Evolutionary conservation across 2,113 vertebrate genomes (phyloP), one percentile per base, ranked within the genome.

Genomic region (Megaptera novaeangliae): DNA sequence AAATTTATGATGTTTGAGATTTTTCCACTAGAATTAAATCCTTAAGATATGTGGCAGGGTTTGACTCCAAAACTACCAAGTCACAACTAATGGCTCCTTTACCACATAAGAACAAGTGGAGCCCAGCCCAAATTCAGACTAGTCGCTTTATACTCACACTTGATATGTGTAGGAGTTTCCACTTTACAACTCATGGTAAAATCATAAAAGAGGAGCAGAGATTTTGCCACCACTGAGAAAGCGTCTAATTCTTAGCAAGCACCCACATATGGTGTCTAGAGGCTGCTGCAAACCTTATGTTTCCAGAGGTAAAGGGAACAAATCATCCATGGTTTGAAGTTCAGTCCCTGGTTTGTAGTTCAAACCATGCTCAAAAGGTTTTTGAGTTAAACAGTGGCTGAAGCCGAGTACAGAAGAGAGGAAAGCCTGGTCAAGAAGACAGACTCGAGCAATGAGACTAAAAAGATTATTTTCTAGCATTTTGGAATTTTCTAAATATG

Each of bases 11-110:
- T 69, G 39, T 44, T 66, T 46, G 21, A 87, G 57, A 18, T 69
- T 95, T 95, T 93, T 94, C 88, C 74, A 87, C 41, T 27, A 95
- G 75, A 89, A 89, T 96, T 86, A 93, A 88, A 90, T 36, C 23
- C 34, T 74, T 83, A 81, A 93, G 49, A 64, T 71, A 81, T 21
- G 25, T 86, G 63, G 69, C 69, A 87, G 49, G 27, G 20, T 89
- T 92, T 93, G 61, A 88, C 66, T 97, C 66, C 88, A 69, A 75
- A 97, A 93, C 77, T 72, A 82, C 55, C 5, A n/a, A 52, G 77
- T 82, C 68, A 82, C 12, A 94, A 23, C 39, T 74, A 27, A 44
- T 34, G 86, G 36, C 18, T 93, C 61, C 14, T 92, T 29, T 34
- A 20, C 36, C 68, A 41, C 6, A 11, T 10, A 52, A 49, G 44